Evolutionary conservation across 1,140 invertebrate species (phyloP), one percentile per base, ranked within the genome.

Genomic region (Sitophilus oryzae): DNA sequence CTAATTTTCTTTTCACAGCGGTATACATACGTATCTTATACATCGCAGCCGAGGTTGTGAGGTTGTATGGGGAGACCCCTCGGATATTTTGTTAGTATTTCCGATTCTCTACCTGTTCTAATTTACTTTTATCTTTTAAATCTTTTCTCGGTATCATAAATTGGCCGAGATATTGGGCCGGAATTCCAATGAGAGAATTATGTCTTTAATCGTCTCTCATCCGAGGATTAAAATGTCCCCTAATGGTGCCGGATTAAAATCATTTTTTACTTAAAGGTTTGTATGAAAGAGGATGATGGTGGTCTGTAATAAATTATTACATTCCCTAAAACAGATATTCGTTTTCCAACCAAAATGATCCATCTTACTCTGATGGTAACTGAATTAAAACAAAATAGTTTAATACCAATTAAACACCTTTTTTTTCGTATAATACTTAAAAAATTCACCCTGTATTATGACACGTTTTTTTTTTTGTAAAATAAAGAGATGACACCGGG

Each of bases 401-500:
- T n/a, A n/a, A n/a, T n/a, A n/a, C n/a, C n/a, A n/a, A n/a, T n/a
- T n/a, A n/a, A n/a, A n/a, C n/a, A n/a, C n/a, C n/a, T n/a, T n/a
- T n/a, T n/a, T n/a, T n/a, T n/a, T n/a, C n/a, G n/a, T n/a, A n/a
- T n/a, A n/a, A n/a, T n/a, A 15, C 11, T 37, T 14, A 37, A 14
- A 37, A 3, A 15, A 11, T 37, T 37, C 3, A 14, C 35, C n/a
- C 11, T 37, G n/a, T 37, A 14, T 14, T 4, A 3, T 3, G 16
- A 37, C 3, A 11, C 35, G 35, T 14, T 37, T 3, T 47, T 47
- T 8, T 47, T 30, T 35, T 47, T 15, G 11, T 34, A 37, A 21
- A 43, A 43, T 20, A 49, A 49, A 38, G n/a, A 49, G 41, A 21
- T 14, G 23, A 46, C 2, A 36, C n/a, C n/a, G 19, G 18, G 22